Conservation (phyloP, 2,888 invertebrate species). For the Andrena bucephala region DNA sequence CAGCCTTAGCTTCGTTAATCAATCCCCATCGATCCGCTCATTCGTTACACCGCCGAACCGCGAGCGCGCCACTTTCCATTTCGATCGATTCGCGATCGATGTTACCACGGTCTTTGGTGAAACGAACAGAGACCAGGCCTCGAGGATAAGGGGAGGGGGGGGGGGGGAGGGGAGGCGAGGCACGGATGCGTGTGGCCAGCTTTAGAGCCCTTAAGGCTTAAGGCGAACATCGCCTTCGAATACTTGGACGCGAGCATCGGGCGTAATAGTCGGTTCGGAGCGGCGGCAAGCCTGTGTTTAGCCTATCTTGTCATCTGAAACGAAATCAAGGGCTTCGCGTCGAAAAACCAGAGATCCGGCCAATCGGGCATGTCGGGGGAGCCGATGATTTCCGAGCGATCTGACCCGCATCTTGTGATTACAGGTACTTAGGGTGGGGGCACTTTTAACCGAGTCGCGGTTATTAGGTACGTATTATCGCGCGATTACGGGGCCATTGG, state of each 20-base stretch:
- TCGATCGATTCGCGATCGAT: neutral
- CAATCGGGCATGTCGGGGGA: neutral
- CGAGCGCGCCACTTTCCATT: neutral
- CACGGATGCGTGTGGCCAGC: neutral
- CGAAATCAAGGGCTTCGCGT: conserved; percentile 30
- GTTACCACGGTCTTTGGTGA: neutral
- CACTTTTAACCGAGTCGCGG: conserved; percentile 19
- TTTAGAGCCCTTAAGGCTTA: conserved; percentile 43
- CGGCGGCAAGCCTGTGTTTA: conserved; percentile 62
- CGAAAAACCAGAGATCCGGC: neutral
- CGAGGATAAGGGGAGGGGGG: neutral
- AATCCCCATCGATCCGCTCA: neutral
- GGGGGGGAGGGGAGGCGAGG: too few relatives aligned
- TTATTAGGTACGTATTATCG: conserved; percentile 39
- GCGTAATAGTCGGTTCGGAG: conserved; percentile 42
- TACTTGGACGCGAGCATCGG: conserved; percentile 39
- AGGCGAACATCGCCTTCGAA: conserved; percentile 34
- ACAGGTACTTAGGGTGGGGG: conserved; percentile 16
- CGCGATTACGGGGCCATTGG: conserved; percentile 50
- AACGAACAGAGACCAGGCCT: neutral
- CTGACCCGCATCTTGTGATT: conserved; percentile 50
- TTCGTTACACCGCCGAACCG: neutral
- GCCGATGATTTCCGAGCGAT: conserved; percentile 17
- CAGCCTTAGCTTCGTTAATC: neutral
- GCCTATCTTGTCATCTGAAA: conserved; percentile 28